Conservation (phyloP, 2,113 vertebrate species). For the Stegostoma tigrinum region DNA sequence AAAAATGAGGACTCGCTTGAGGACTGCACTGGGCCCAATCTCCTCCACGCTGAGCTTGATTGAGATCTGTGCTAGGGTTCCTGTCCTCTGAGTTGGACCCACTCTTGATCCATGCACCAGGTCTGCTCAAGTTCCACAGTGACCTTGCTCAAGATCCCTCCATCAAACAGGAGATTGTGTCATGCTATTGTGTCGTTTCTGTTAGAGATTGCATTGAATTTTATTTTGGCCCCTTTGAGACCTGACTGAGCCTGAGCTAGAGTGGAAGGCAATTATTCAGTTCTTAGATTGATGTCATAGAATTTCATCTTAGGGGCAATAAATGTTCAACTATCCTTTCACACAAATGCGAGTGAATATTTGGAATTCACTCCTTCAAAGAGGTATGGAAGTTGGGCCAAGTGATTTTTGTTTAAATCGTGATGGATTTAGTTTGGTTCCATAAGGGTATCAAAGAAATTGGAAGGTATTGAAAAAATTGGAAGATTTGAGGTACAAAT, state of each 20-base stretch:
- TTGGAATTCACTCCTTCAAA: background rate
- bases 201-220: background rate
- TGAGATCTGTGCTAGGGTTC: too few relatives aligned
- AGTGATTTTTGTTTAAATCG: background rate
- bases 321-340: background rate
- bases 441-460: background rate
- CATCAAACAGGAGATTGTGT: background rate
- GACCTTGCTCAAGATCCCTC: background rate
- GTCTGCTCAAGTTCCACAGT: too few relatives aligned
- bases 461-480: too few relatives aligned
- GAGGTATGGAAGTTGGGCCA: background rate
- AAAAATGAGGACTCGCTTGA: too few relatives aligned
- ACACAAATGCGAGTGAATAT: background rate
- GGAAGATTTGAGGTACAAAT: background rate
- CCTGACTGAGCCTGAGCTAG: background rate
- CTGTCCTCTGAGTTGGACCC: too few relatives aligned
- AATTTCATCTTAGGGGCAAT: background rate
- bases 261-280: background rate
- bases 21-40: too few relatives aligned
- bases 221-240: background rate
- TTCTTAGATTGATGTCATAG: background rate
- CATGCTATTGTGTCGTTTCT: background rate
- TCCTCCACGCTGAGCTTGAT: too few relatives aligned
- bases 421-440: background rate
- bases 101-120: too few relatives aligned